Evolutionary conservation across 2,797 vertebrate genomes (phyloP), one percentile per base, ranked within the genome.

Genomic region (Tauraco hartlaubi): DNA sequence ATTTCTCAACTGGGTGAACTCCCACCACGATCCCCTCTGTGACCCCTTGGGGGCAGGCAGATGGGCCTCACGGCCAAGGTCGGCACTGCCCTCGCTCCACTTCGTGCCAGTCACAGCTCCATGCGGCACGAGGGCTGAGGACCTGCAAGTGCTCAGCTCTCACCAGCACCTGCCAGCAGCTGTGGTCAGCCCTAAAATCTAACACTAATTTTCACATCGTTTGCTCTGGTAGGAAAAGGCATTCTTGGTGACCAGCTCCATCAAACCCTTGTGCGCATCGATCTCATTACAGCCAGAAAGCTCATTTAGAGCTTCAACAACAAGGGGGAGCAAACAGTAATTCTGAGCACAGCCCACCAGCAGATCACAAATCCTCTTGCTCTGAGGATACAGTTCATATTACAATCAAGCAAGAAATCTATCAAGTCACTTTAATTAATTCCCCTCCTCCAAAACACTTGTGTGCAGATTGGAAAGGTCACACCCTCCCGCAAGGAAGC

Each of bases 381-480:
- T 79, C 67, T 25, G 61, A 96, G 59, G 58, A 90, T 64, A 54
- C 43, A 46, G 58, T 21, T 87, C 78, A 73, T 83, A 73, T 66
- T 54, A 63, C 78, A 77, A 7, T 35, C 87, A 64, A 94, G 68
- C 61, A 83, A 91, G 81, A 91, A 89, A 89, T 71, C 86, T 68
- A 77, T 80, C 72, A 58, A 91, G 72, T 46, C 26, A 13, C 72
- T 90, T 78, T 43, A 78, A 91, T 95, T 91, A 93, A 94, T 77
- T 83, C 37, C 52, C 52, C 51, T 86, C 71, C 69, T 88, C 37
- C 71, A 83, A 71, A 89, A 67, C 7, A 4, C 59, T 44, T 11
- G 19, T 25, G 37, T 68, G 46, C 21, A 10, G 31, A 52, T 1
- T 59, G 55, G 86, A 73, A 76, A 69, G 55, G 67, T 91, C 55